These are phyloP conservation scores for Hypomecis punctinalis DNA, from an alignment of 2,888 invertebrate genomes.

Conservation along the genomic window DNA sequence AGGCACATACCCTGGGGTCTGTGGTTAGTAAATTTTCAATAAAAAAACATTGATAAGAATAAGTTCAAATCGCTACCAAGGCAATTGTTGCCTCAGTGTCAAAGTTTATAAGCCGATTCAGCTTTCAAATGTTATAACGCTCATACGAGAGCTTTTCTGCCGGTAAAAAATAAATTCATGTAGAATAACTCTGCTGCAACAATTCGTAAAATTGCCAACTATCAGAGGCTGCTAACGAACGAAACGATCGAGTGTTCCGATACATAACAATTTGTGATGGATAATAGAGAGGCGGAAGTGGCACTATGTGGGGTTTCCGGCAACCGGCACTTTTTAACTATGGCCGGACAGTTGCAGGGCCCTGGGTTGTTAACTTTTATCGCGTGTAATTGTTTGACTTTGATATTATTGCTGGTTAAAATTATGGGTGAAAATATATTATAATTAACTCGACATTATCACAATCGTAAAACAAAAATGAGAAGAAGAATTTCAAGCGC, in stretches of 20 bases:
- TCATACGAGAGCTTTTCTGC: background rate
- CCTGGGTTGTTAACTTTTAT: background rate
- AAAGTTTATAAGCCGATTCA: too few species aligned
- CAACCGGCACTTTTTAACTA: constrained; percentile 6
- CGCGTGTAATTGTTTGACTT: too few species aligned
- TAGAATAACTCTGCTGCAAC: constrained; percentile 3
- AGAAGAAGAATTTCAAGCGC: too few species aligned
- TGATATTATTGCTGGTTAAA: too few species aligned
- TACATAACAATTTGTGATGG: constrained; percentile 36
- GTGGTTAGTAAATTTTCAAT: too few species aligned
- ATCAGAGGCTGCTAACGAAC: constrained; percentile 36
- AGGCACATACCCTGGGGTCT: too few species aligned
- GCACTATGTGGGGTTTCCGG: constrained; percentile 16
- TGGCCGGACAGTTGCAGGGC: constrained; percentile 5
- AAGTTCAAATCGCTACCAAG: too few species aligned
- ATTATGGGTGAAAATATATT: too few species aligned
- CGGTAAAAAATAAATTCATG: background rate
- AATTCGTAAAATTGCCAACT: constrained; percentile 26
- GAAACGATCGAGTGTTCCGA: constrained; percentile 28
- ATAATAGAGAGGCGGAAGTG: constrained; percentile 14
- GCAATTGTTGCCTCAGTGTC: too few species aligned
- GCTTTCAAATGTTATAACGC: background rate
- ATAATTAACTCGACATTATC: too few species aligned
- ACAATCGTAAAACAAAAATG: too few species aligned
- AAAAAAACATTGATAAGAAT: too few species aligned